Percentiles rank a stretch among this genome's conserved stretches.
Conservation (phyloP, 2,797 vertebrate genomes). For the Myripristis jacobus region DNA sequence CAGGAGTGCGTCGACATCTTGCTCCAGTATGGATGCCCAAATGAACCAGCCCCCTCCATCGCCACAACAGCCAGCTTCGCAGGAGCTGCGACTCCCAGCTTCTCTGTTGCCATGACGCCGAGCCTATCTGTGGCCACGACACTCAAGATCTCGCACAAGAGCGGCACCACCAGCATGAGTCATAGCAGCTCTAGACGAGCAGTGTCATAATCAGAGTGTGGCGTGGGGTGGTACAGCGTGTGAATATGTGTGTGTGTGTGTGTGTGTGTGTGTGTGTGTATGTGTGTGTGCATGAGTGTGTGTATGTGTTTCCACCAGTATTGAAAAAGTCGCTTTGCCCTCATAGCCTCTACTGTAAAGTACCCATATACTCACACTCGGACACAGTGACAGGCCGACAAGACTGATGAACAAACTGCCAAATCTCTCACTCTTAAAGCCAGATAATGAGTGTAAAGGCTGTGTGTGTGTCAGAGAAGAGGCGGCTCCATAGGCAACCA, state of each 20-base stretch:
- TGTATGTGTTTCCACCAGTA: not conserved
- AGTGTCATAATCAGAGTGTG: constrained; percentile 73
- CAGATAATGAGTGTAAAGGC: constrained; percentile 28
- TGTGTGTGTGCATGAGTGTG: constrained; percentile 15
- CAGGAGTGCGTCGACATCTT: constrained; percentile 94
- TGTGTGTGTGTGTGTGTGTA: constrained; percentile 23
- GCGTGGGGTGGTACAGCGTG: constrained; percentile 29
- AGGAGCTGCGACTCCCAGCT: constrained; percentile 65
- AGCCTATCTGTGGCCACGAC: constrained; percentile 77
- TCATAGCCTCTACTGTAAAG: constrained; percentile 41
- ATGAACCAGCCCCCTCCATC: constrained; percentile 75
- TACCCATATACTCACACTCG: constrained; percentile 25
- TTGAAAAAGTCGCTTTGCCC: constrained; percentile 42
- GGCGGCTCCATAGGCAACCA: not conserved
- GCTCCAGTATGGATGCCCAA: constrained; percentile 93
- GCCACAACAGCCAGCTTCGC: constrained; percentile 59
- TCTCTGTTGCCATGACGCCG: constrained; percentile 72
- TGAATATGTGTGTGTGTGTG: constrained; percentile 15
- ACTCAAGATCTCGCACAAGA: constrained; percentile 88
- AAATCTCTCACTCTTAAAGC: constrained; percentile 48
- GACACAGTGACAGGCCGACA: constrained; percentile 27
- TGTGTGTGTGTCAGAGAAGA: constrained; percentile 27
- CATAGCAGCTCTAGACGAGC: constrained; percentile 87
- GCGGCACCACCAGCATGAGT: constrained; percentile 87
- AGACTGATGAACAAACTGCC: constrained; percentile 45